Percentiles rank a stretch among this genome's conserved stretches.
phyloP scores from a whole-genome alignment of 2,113 vertebrate species.

The Paramisgurnus dabryanus region DNA sequence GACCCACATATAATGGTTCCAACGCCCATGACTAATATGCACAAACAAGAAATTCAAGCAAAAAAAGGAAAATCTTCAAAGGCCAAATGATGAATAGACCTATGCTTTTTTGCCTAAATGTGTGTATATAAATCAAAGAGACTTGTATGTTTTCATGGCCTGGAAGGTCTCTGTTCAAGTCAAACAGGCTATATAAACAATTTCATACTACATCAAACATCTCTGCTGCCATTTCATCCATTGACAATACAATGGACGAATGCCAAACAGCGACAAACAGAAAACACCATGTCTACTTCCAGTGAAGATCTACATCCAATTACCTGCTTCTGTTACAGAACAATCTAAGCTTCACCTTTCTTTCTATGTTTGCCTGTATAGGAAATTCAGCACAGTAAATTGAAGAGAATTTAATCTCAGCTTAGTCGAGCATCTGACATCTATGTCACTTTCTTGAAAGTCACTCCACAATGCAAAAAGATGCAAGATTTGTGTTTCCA shows the following conservation, averaged over 20 bases:
- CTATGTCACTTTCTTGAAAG: background rate
- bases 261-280: background rate
- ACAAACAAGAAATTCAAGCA: background rate
- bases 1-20: too few relatives aligned
- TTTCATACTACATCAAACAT: conserved; percentile 20
- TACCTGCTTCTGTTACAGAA: background rate
- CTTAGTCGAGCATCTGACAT: background rate
- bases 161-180: conserved; percentile 1
- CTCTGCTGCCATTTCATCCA: background rate
- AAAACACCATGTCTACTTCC: background rate
- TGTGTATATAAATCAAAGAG: conserved; percentile 19
- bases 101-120: background rate
- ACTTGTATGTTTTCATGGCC: background rate
- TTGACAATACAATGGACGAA: background rate
- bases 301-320: background rate
- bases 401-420: conserved; percentile 11
- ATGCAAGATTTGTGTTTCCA: too few relatives aligned
- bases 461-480: too few relatives aligned
- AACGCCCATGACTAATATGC: background rate
- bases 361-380: background rate
- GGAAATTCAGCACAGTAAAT: background rate
- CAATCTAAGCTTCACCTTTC: background rate
- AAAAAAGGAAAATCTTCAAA: background rate
- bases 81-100: background rate
- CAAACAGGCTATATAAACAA: conserved; percentile 16